A percentile compares a stretch with the other conserved stretches of the same genome.
Conservation (phyloP, 2,888 invertebrate genomes). For the Sipha maydis region DNA sequence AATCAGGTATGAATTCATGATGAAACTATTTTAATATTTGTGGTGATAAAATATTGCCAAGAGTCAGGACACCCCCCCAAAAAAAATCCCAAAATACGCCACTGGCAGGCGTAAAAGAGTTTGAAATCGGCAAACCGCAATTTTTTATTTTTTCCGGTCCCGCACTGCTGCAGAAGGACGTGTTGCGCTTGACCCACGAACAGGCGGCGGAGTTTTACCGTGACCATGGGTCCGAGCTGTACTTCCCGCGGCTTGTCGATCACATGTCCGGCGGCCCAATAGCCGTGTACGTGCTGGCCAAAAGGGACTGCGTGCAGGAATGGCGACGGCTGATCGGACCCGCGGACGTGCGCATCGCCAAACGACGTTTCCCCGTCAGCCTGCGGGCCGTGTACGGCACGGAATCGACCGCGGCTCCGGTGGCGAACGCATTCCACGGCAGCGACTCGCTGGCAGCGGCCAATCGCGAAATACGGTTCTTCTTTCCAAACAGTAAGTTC, state of each 20-base stretch:
- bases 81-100: too few species aligned
- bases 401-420: neutral
- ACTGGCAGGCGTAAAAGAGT: too few species aligned
- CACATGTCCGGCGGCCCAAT: conserved; percentile 47
- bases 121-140: too few species aligned
- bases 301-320: conserved; percentile 35
- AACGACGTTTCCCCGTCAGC: conserved; percentile 32
- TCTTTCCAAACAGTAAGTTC: conserved; percentile 38
- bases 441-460: conserved; percentile 12
- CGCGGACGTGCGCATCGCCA: conserved; percentile 12
- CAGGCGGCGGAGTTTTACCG: conserved; percentile 28
- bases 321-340: conserved; percentile 49
- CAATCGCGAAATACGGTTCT: conserved; percentile 30
- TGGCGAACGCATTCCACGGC: conserved; percentile 49
- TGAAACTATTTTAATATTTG: too few species aligned
- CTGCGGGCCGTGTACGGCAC: conserved; percentile 39
- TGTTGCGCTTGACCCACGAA: conserved; percentile 36
- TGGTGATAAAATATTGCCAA: too few species aligned
- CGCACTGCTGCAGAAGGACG: conserved; percentile 6
- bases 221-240: neutral
- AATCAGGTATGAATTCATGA: too few species aligned
- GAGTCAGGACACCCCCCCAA: too few species aligned
- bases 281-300: conserved; percentile 45
- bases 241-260: conserved; percentile 15
- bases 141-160: too few species aligned